Evolutionary conservation across 1,140 invertebrate species (phyloP), one percentile per base, ranked within the genome.

Genomic region (Heliothis virescens): DNA sequence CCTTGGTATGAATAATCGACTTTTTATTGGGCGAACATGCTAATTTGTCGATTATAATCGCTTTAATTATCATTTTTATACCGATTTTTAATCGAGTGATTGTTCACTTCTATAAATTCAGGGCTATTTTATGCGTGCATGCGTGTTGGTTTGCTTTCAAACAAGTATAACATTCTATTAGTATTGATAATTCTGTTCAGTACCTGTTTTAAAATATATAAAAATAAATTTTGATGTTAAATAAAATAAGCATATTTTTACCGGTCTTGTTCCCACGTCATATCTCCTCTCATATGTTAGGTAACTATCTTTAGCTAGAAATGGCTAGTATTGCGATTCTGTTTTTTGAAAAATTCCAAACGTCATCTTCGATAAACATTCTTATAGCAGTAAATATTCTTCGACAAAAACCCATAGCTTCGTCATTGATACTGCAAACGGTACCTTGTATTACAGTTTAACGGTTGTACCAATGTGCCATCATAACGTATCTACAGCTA

Each of bases 1-100:
- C 67, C 67, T 71, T 71, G 67, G 67, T 50, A 15, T 50, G 65
- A 52, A 71, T 71, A 71, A 53, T 71, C 67, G 48, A 52, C 48
- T 71, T 71, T 71, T 71, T 71, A 71, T 71, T 52, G 48, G 13
- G 48, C 15, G n/a, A 50, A 26, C 48, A 71, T 53, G 67, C 7
- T 52, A 71, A 71, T 71, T 26, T 71, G 21, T 52, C 41, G 48
- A 52, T 71, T 71, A 50, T 21, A n/a, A 67, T 67, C 29, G 63
- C 48, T 67, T 67, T 67, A 50, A 50, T 67, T 15, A 67, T 26
- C 63, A 12, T 21, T 67, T 47, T 50, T 67, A 12, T 71, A 71
- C 52, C 48, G 67, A 71, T 52, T 71, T 52, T 26, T 29, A 29
- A 62, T 18, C 18, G 34, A 47, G 29, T 71, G 67, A 18, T 29